Base-by-base conservation (phyloP, 1,140 invertebrate species). In the Bombus picipes region DNA sequence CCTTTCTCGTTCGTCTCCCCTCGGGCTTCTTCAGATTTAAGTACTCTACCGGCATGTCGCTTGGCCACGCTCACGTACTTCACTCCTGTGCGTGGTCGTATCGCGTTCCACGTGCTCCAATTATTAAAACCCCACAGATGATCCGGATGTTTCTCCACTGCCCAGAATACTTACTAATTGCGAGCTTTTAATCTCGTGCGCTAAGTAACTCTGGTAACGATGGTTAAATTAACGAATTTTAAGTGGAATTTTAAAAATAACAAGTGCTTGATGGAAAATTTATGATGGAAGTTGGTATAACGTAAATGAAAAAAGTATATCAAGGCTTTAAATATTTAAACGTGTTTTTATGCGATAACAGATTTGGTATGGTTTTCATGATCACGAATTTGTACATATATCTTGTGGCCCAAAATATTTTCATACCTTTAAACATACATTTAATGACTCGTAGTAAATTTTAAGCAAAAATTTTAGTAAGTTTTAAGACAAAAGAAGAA, bases 11-110 rank as follows among this genome's bases (percentile, higher is more conserved):
- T 43, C 65, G 88, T 76, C 83, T 90, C 86, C 90, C 87, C 86
- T 72, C 68, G 72, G 82, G 90, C 85, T 88, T 79, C 89, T 86
- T 83, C 88, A 92, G 89, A 93, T 88, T 90, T 92, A 89, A 91
- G 91, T 88, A 91, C 87, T 89, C 53, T 47, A 32, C 81, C 25
- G 90, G 91, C 86, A 90, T 88, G 87, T 88, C 83, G 89, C 84
- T 43, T 76, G 71, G 80, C 86, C 86, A 90, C 87, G 86, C 85
- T 92, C 90, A 90, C 88, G 87, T 91, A 90, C n/a, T 85, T 70
- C 62, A 70, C 78, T 86, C n/a, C 10, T 77, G 75, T 71, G 57
- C 76, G 37, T 57, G 57, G 25, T 78, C 59, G 73, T 41, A 39
- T 34, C 78, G 47, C 53, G 53, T 90, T 87, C 72, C 78, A 76